Conservation (phyloP, 2,113 vertebrate genomes). For the Arizona elegans region DNA sequence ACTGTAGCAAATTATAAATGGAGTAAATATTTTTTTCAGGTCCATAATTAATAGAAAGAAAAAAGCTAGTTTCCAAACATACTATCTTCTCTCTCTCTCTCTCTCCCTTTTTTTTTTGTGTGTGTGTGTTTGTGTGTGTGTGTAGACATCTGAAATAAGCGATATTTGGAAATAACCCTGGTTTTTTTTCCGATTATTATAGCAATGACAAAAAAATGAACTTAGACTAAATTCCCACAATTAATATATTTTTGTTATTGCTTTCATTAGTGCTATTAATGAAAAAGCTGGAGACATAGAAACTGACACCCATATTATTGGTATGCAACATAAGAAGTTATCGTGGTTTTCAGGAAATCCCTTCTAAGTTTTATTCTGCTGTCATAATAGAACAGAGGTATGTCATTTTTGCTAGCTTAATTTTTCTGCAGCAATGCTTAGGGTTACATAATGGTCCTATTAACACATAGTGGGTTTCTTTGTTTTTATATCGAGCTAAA, state of each 20-base stretch:
- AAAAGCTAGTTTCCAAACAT: not conserved
- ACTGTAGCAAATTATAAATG: not conserved
- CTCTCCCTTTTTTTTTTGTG: no score
- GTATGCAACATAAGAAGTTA: not conserved
- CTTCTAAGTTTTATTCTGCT: not conserved
- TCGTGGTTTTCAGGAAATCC: not conserved
- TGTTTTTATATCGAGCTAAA: not conserved
- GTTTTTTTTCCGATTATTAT: not conserved
- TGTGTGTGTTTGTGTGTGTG: no score
- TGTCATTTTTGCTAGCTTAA: not conserved
- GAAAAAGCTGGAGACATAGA: not conserved
- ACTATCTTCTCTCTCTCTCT: not conserved
- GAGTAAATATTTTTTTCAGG: not conserved
- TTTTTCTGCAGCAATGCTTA: not conserved
- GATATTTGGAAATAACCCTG: not conserved
- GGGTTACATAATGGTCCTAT: not conserved
- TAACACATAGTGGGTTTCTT: not conserved
- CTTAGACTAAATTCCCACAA: not conserved
- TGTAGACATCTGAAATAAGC: not conserved
- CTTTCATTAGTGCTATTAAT: not conserved
- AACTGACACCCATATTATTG: not conserved
- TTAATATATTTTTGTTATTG: not conserved
- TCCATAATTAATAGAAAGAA: not conserved
- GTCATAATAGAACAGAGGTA: not conserved
- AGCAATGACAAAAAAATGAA: not conserved